Conservation (phyloP, 2,113 vertebrate species). For the Steatornis caripensis region DNA sequence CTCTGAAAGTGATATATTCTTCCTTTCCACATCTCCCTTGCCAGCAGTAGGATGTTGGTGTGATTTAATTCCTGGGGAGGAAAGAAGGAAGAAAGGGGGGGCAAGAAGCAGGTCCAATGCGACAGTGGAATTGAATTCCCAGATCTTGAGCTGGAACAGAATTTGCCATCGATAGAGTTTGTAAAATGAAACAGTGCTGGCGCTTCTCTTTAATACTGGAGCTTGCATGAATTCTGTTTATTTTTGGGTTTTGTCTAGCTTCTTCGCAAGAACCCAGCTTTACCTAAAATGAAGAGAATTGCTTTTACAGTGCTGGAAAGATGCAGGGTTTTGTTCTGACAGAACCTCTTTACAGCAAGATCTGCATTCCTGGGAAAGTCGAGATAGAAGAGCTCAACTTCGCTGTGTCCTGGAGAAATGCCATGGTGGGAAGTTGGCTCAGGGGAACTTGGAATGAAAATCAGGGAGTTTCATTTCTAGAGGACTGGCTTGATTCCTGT, state of each 20-base stretch:
- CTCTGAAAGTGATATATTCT: neutral
- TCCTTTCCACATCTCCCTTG: neutral
- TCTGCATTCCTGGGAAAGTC: neutral
- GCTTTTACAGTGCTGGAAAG: neutral
- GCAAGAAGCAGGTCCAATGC: neutral
- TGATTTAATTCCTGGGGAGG: neutral
- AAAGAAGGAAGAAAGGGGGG: neutral
- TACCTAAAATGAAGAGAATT: neutral
- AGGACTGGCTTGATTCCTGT: slow-evolving; percentile 23
- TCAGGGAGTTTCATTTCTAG: neutral
- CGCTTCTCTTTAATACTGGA: neutral
- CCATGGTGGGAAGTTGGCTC: slow-evolving; percentile 7
- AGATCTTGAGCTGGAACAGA: neutral
- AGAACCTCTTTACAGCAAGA: neutral
- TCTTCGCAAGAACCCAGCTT: neutral
- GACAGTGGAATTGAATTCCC: neutral
- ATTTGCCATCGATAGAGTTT: neutral
- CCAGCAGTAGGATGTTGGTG: neutral
- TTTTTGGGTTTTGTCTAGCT: neutral
- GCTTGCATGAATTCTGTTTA: neutral
- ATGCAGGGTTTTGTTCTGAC: neutral
- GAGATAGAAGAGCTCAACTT: neutral
- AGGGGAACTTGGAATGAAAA: neutral
- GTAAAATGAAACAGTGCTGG: neutral
- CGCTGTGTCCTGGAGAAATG: neutral